Conservation (phyloP, 2,113 vertebrate genomes). For the Porphyrio hochstetteri region DNA sequence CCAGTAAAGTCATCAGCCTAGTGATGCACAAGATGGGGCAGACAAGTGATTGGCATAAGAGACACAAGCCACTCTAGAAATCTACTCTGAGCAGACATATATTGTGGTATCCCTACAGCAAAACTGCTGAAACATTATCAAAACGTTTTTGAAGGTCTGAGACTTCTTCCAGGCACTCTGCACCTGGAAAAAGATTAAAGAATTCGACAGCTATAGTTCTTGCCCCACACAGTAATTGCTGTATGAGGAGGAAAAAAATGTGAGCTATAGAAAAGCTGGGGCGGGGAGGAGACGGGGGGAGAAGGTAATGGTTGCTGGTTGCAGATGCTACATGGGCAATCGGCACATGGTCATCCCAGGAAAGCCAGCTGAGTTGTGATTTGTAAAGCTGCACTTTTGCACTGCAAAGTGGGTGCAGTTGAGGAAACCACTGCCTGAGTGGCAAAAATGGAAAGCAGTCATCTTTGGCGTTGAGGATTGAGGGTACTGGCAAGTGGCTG, state of each 20-base stretch:
- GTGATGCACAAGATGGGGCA: not conserved
- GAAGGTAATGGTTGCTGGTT: not conserved
- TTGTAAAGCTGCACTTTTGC: not conserved
- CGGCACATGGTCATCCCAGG: not conserved
- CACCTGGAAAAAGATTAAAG: constrained; percentile 53
- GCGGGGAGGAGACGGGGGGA: too few relatives aligned
- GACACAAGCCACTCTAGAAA: not conserved
- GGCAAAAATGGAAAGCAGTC: not conserved
- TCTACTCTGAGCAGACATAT: not conserved
- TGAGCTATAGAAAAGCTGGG: not conserved
- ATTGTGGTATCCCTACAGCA: constrained; percentile 2
- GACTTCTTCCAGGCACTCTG: constrained; percentile 15
- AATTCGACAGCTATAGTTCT: not conserved
- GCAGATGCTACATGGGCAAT: not conserved
- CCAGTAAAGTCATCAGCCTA: not conserved
- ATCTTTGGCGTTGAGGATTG: not conserved
- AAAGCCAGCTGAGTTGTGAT: not conserved
- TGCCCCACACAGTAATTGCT: not conserved
- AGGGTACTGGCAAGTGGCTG: not conserved
- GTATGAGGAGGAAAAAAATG: not conserved
- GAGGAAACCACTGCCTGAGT: not conserved
- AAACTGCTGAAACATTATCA: constrained; percentile 24
- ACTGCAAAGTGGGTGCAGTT: not conserved
- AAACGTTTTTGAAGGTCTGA: constrained; percentile 43
- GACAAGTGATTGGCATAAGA: not conserved